phyloP scores from a whole-genome alignment of 2,888 invertebrate genomes.

The Leucophenga montana region DNA sequence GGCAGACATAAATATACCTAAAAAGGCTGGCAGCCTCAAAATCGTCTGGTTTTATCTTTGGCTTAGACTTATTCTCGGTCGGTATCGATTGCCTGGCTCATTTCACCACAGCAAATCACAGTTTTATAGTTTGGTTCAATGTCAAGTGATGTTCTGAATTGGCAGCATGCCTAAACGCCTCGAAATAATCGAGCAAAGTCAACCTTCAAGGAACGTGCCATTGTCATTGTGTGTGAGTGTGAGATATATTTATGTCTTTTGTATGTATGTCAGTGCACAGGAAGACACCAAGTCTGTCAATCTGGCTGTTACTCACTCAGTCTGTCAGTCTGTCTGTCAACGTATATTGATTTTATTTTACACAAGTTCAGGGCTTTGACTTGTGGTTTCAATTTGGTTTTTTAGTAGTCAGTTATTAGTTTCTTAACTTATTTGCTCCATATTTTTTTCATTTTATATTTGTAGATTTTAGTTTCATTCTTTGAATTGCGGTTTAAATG shows the following conservation, averaged over 20 bases:
- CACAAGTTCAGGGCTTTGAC: constrained; percentile 16
- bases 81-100: constrained; percentile 9
- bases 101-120: neutral
- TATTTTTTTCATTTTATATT: neutral
- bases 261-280: neutral
- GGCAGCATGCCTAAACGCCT: constrained; percentile 13
- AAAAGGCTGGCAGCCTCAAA: too few species aligned
- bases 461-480: neutral
- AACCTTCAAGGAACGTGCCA: constrained; percentile 8
- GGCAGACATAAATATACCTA: too few species aligned
- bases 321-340: neutral
- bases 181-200: neutral
- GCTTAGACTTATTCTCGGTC: too few species aligned
- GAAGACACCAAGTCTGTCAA: neutral
- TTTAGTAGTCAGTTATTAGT: neutral
- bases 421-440: neutral
- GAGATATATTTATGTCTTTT: constrained; percentile 16
- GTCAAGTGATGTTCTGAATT: constrained; percentile 15
- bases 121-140: neutral
- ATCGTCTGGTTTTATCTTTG: neutral
- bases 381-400: constrained; percentile 1
- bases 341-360: neutral
- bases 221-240: constrained; percentile 11
- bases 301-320: neutral
- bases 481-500: too few species aligned